Percentiles rank a stretch among this genome's conserved stretches.
Evolutionary conservation across 2,888 invertebrate species (phyloP).

Genomic region (Sinotaia quadrata): DNA sequence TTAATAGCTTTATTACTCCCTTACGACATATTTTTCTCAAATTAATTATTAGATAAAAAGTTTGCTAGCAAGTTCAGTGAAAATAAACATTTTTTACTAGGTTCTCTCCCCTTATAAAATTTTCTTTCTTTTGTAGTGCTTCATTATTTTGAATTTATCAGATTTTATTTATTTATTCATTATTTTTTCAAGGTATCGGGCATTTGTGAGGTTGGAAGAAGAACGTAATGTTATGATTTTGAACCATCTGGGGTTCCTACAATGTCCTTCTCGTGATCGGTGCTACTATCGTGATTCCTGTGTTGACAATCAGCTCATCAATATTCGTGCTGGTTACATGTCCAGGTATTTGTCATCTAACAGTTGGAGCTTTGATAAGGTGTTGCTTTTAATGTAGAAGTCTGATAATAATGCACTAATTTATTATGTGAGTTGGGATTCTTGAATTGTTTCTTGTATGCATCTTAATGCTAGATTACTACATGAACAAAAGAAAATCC

Average conservation of each 20-base stretch:
- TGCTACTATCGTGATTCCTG: constrained; percentile 79
- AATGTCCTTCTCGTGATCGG: constrained; percentile 93
- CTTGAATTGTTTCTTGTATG: neutral
- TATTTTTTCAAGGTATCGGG: no score
- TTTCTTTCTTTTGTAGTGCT: no score
- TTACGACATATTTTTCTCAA: no score
- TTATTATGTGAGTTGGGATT: neutral
- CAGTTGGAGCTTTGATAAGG: neutral
- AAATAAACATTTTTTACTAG: no score
- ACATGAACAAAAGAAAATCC: no score
- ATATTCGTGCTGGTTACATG: constrained; percentile 80
- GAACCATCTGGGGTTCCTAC: constrained; percentile 95
- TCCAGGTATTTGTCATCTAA: constrained; percentile 67
- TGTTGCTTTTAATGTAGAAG: neutral
- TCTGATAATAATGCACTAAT: neutral
- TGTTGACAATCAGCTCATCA: constrained; percentile 77
- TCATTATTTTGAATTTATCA: no score
- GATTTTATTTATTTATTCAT: no score
- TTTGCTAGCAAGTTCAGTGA: no score
- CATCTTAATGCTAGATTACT: no score
- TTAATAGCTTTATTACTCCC: no score
- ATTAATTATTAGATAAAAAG: no score
- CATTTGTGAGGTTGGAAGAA: constrained; percentile 93
- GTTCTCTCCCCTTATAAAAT: no score
- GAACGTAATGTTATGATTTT: constrained; percentile 94